Conservation (phyloP, 2,113 vertebrate species). For the Ranitomeya imitator region DNA sequence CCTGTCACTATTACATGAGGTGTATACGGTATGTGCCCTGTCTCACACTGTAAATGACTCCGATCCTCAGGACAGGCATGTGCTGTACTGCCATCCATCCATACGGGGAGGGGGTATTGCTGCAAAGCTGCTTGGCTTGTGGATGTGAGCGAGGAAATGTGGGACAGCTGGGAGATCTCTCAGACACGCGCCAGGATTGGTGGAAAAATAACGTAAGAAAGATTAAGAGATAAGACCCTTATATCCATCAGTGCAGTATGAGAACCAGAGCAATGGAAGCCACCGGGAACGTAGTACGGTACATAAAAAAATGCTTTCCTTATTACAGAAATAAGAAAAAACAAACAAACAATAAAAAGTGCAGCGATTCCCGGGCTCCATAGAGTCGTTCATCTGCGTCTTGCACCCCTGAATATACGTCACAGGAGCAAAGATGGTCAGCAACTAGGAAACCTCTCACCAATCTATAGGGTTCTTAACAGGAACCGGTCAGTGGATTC, state of each 20-base stretch:
- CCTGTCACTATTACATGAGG: slow-evolving; percentile 11
- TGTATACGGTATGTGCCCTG: not conserved
- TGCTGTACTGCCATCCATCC: slow-evolving; percentile 11
- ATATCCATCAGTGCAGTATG: not conserved
- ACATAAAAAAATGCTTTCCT: too few species aligned
- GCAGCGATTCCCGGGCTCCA: too few species aligned
- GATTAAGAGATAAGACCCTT: slow-evolving; percentile 1
- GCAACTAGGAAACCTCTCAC: too few species aligned
- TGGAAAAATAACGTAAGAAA: slow-evolving; percentile 7
- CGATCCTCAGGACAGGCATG: slow-evolving; percentile 1
- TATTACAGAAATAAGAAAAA: too few species aligned
- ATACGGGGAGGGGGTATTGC: not conserved
- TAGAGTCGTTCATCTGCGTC: too few species aligned
- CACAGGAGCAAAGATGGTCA: too few species aligned
- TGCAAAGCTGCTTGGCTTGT: slow-evolving; percentile 25
- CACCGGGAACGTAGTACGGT: too few species aligned
- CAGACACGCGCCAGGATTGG: not conserved
- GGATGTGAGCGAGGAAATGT: not conserved
- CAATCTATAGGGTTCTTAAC: too few species aligned
- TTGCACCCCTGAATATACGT: too few species aligned
- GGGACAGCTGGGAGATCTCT: slow-evolving; percentile 1
- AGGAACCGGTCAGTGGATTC: too few species aligned
- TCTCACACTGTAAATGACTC: not conserved
- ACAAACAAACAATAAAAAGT: too few species aligned
- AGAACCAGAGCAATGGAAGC: too few species aligned